Conservation (phyloP, 37 sponge, comb jelly and placozoan species). For the Ephydatia muelleri region DNA sequence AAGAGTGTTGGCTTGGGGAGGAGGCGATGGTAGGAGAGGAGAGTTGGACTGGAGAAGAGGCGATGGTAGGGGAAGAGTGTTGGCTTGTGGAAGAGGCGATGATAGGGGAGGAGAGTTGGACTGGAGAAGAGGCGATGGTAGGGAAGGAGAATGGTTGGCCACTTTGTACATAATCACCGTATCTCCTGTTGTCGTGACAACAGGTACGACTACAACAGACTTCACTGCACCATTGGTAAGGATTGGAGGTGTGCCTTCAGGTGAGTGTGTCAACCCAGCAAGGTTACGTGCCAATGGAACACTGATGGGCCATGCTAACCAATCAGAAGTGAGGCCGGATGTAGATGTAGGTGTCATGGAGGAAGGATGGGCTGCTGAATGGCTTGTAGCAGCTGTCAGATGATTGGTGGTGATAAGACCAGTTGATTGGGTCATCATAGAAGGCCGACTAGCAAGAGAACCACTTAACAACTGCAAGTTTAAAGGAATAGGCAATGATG, state of each 20-base stretch:
- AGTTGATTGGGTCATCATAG: background rate
- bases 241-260: background rate
- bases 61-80: background rate
- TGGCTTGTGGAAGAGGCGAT: slow-evolving; percentile 4
- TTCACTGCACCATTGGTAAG: background rate
- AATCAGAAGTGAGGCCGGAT: background rate
- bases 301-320: background rate
- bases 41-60: background rate
- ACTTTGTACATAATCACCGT: background rate
- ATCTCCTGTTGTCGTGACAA: slow-evolving; percentile 1
- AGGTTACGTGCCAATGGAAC: background rate
- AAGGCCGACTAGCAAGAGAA: background rate
- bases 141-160: slow-evolving; percentile 8
- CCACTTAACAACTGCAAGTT: background rate
- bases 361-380: background rate
- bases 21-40: background rate
- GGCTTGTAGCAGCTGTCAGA: too few relatives aligned
- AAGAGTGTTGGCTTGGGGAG: background rate
- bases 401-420: too few relatives aligned
- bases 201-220: background rate
- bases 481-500: too few relatives aligned
- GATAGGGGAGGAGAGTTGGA: background rate
- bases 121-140: background rate
- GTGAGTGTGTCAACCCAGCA: background rate
- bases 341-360: background rate